Conservation (phyloP, 2,888 invertebrate species). For the Mythimna vitellina region DNA sequence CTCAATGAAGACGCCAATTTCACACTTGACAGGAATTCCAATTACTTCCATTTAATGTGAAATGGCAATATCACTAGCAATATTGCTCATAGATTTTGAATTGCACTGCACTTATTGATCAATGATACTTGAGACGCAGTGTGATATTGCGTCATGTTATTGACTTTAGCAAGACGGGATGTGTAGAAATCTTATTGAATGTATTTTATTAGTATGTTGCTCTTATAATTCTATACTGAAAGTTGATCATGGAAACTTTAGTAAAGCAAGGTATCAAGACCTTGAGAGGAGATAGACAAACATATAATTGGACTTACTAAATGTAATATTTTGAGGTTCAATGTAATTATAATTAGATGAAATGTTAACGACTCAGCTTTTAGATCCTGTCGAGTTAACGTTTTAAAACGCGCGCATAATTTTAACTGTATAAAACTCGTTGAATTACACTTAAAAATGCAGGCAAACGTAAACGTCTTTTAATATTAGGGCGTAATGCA, state of each 20-base stretch:
- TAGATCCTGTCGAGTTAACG: not conserved
- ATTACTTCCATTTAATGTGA: conserved; percentile 78
- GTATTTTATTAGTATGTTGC: not conserved
- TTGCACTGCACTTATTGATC: conserved; percentile 59
- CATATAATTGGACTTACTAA: not conserved
- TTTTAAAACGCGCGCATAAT: conserved; percentile 1
- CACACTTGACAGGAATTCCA: conserved; percentile 80
- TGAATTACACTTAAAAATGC: conserved; percentile 34
- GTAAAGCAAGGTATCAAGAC: not conserved
- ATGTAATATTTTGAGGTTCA: not conserved
- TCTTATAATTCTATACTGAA: not conserved
- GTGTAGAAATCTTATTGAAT: conserved; percentile 15
- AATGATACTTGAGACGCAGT: conserved; percentile 46
- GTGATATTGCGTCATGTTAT: conserved; percentile 31
- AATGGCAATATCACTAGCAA: conserved; percentile 66
- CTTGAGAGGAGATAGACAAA: not conserved
- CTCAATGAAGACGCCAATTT: conserved; percentile 79
- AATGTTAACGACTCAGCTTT: conserved; percentile 14
- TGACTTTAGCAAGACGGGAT: conserved; percentile 11
- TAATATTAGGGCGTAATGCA: conserved; percentile 55
- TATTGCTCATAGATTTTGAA: conserved; percentile 47
- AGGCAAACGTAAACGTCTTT: conserved; percentile 41
- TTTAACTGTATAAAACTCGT: conserved; percentile 20
- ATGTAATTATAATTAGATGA: conserved; percentile 9
- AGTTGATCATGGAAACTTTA: not conserved